Base-by-base conservation (phyloP, 2,888 invertebrate genomes). In the Merodon equestris region DNA sequence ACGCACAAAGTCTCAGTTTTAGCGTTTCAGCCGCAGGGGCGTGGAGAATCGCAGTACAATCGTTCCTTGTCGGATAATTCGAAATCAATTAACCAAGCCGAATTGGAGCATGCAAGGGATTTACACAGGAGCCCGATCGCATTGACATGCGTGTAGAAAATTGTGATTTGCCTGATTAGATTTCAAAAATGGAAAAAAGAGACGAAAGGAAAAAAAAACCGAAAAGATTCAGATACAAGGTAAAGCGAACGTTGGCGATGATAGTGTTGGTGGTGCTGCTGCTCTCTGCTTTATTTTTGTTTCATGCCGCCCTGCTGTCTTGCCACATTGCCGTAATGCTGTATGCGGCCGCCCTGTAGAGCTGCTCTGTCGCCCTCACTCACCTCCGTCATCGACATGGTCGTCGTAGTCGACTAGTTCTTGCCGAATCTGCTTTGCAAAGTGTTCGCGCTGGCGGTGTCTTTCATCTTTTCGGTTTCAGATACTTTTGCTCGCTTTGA, bases 81-180 rank as follows among this genome's bases (percentile, higher is more conserved):
- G 19, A 79, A 79, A 79, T 74, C 74, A 74, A 79, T 79, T 70
- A 79, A 79, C 79, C 68, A 74, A 63, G 60, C 70, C 74, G 63
- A 79, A 74, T 74, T 79, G 79, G 79, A 74, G 74, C 79, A 79
- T 79, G 74, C 68, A 79, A 74, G 74, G 73, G 79, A 79, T 79
- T 9, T 40, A 58, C 47, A 71, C 75, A 75, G 74, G 57, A 75
- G 75, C 70, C 60, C 17, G n/a, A 73, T 50, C 17, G 27, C 50
- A 73, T 68, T 74, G 64, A 79, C 42, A 64, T 79, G 79, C 79
- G 79, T 79, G 68, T 79, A 74, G 72, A 57, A 27, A 74, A 74
- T 64, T 79, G 79, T 74, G 73, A 74, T 67, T 73, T 72, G 73
- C 40, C 19, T 77, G 77, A 77, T 79, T 79, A 79, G 79, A 54